Evolutionary conservation across 2,797 vertebrate species (phyloP).

Genomic region (Enteromius viviparus): DNA sequence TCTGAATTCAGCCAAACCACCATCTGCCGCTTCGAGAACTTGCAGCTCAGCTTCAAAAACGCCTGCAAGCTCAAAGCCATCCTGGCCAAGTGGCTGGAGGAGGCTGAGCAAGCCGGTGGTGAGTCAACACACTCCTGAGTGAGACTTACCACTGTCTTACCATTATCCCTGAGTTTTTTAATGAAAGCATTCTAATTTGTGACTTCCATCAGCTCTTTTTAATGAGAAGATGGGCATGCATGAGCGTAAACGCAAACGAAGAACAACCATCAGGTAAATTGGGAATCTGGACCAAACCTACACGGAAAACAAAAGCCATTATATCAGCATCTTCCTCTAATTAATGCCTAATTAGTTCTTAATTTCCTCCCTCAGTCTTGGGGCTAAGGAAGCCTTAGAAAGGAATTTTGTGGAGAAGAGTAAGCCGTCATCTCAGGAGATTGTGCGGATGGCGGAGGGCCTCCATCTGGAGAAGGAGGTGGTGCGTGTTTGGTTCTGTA

Average conservation of each 20-base stretch:
- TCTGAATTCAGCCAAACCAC: conserved; percentile 99
- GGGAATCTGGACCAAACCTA: conserved; percentile 1
- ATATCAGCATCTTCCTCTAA: conserved; percentile 29
- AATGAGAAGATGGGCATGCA: conserved; percentile 95
- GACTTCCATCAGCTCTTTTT: conserved; percentile 84
- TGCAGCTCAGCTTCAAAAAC: conserved; percentile 98
- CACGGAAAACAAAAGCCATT: conserved; percentile 12
- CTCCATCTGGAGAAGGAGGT: conserved; percentile 98
- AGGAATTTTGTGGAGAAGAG: conserved; percentile 93
- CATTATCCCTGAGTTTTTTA: neutral
- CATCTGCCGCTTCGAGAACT: conserved; percentile 97
- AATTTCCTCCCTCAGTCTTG: conserved; percentile 78
- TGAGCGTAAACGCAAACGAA: conserved; percentile 94
- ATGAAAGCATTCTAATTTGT: conserved; percentile 9
- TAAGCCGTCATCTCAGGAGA: conserved; percentile 97
- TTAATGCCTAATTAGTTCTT: conserved; percentile 45
- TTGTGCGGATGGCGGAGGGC: conserved; percentile 93
- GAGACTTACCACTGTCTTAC: neutral
- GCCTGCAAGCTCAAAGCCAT: conserved; percentile 98
- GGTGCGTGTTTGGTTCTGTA: conserved; percentile 98
- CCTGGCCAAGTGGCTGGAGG: conserved; percentile 95
- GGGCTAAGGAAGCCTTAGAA: conserved; percentile 95
- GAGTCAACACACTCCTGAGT: conserved; percentile 56
- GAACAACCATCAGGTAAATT: conserved; percentile 95
- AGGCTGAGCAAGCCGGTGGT: conserved; percentile 98